Base-by-base conservation (phyloP, 2,113 vertebrate genomes). In the Pluvianellus socialis region DNA sequence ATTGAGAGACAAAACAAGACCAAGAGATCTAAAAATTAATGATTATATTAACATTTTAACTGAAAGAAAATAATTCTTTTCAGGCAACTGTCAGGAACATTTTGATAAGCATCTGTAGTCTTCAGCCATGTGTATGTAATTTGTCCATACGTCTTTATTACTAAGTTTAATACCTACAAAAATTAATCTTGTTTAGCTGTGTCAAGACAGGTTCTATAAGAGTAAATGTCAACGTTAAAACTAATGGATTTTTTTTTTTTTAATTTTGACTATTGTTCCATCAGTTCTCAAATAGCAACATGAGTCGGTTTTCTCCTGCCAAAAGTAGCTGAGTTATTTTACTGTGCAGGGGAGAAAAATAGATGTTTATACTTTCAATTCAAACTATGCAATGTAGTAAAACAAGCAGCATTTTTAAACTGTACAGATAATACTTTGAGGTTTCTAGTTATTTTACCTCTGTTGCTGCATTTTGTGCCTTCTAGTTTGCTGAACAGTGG, bases 401-500 rank as follows among this genome's bases (percentile, higher is more conserved):
- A 71, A 47, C 10, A 65, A 45, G 10, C 18, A 8, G 5, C 16
- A 1, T 79, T 93, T 84, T 80, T 61, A 74, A 86, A 79, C 17
- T 45, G 17, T 40, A 49, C 0, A 1, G 38, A 18, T 27, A 74
- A 16, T 21, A 33, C 14, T 45, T 45, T 22, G 24, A 15, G 3
- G 4, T 71, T 91, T 89, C 53, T 45, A 62, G 23, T 35, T 61
- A 61, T 50, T 97, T 97, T 97, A 99, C 99, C 98, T 98, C 67
- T 98, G 99, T 67, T 91, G 98, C 12, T 97, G 97, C 97, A 99
- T 98, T 55, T 98, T 98, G 91, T 98, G 99, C 63, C 99, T 96
- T 88, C 99, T 99, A 18, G 98, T 99, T 96, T 99, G 99, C 94
- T 99, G 99, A 81, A 99, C 91, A 23, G 99, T 99, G 65, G 97